These are phyloP conservation scores for Chaetops frenatus DNA, from an alignment of 2,113 vertebrate species.

Conservation along the genomic window DNA sequence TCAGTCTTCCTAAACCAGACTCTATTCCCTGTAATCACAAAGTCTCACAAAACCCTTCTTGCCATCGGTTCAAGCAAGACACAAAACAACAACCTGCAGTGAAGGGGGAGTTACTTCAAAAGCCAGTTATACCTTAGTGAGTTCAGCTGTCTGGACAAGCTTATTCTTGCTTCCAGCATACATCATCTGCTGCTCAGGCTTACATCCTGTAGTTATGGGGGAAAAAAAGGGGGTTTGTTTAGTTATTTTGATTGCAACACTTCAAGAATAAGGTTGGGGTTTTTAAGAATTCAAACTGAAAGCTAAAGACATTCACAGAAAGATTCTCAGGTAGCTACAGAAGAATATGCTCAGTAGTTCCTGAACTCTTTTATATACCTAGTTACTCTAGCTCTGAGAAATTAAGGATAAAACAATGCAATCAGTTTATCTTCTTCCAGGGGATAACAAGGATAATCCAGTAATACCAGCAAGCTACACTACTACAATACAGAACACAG, in stretches of 20 bases:
- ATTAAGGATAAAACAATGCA: neutral
- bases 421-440: neutral
- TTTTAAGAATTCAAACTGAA: neutral
- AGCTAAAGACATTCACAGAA: neutral
- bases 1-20: neutral
- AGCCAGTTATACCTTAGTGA: slow-evolving; percentile 84
- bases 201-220: slow-evolving; percentile 78
- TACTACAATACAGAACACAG: neutral
- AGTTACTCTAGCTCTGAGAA: neutral
- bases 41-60: neutral
- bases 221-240: neutral
- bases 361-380: neutral
- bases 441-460: neutral
- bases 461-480: neutral
- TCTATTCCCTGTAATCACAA: neutral
- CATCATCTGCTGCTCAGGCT: slow-evolving; percentile 97
- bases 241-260: neutral
- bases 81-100: neutral
- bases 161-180: slow-evolving; percentile 97
- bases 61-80: neutral
- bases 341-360: neutral
- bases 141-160: slow-evolving; percentile 86
- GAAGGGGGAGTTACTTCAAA: neutral
- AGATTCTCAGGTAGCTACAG: neutral
- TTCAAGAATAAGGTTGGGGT: neutral